phyloP scores from a whole-genome alignment of 1,140 invertebrate species.

The Parapsyche elsis region DNA sequence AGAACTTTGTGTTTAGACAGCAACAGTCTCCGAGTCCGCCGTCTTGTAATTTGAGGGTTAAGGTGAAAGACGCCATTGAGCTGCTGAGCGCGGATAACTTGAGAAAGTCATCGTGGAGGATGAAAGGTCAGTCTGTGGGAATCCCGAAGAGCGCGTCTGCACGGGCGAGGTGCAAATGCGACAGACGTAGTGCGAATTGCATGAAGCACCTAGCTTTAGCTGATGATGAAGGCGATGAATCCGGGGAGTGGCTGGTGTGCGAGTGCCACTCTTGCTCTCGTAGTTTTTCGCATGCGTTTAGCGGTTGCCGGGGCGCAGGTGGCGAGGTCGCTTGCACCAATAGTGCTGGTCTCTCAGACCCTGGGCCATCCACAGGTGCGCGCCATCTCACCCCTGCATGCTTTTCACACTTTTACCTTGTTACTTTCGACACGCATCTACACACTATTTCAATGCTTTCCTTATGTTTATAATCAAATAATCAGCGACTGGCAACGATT shows the following conservation, averaged over 20 bases:
- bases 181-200: not conserved
- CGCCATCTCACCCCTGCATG: not conserved
- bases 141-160: slow-evolving; percentile 50
- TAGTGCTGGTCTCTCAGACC: slow-evolving; percentile 12
- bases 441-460: too few species aligned
- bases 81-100: slow-evolving; percentile 54
- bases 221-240: slow-evolving; percentile 40
- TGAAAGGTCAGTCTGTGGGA: slow-evolving; percentile 51
- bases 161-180: slow-evolving; percentile 30
- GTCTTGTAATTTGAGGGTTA: slow-evolving; percentile 42
- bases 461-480: too few species aligned
- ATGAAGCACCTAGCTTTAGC: slow-evolving; percentile 21
- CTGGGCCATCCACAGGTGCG: not conserved
- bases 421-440: too few species aligned
- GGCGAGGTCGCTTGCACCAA: not conserved
- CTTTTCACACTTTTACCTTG: not conserved
- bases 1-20: slow-evolving; percentile 49
- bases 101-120: slow-evolving; percentile 47
- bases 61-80: slow-evolving; percentile 51
- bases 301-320: not conserved
- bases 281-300: slow-evolving; percentile 39
- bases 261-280: not conserved
- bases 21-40: slow-evolving; percentile 50
- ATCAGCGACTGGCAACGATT: too few species aligned
- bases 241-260: slow-evolving; percentile 49